A percentile compares a stretch with the other conserved stretches of the same genome.
Conservation (phyloP, 2,888 invertebrate species). For the Crioceris asparagi region DNA sequence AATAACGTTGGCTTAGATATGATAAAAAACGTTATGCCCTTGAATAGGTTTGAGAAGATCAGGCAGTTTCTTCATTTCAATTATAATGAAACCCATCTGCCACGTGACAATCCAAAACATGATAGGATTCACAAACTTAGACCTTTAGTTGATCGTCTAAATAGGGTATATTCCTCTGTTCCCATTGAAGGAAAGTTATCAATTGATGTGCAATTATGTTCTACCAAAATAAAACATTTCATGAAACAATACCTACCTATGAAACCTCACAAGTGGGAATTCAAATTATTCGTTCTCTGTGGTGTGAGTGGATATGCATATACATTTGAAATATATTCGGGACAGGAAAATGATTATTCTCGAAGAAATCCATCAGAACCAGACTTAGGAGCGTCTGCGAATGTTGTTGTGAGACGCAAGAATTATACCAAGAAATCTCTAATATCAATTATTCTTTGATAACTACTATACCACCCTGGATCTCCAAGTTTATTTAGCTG, state of each 20-base stretch:
- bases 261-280: not conserved
- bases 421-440: not conserved
- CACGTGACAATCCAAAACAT: slow-evolving; percentile 10
- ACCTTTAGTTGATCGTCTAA: slow-evolving; percentile 14
- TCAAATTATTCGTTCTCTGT: not conserved
- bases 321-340: not conserved
- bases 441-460: not conserved
- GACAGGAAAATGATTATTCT: not conserved
- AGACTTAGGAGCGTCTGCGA: not conserved
- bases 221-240: no score
- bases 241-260: no score
- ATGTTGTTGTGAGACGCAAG: not conserved
- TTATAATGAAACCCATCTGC: slow-evolving; percentile 14
- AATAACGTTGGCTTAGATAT: slow-evolving; percentile 1
- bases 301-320: not conserved
- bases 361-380: not conserved
- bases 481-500: no score
- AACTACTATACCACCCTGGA: not conserved
- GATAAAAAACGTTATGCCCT: slow-evolving; percentile 4
- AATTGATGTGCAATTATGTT: slow-evolving; percentile 24
- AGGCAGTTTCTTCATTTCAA: slow-evolving; percentile 28
- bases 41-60: slow-evolving; percentile 12
- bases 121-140: slow-evolving; percentile 18
- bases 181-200: slow-evolving; percentile 26
- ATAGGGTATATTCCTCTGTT: slow-evolving; percentile 9